A percentile compares a stretch with the other conserved stretches of the same genome.
Conservation (phyloP, 1,140 invertebrate species). For the Phthorimaea operculella region DNA sequence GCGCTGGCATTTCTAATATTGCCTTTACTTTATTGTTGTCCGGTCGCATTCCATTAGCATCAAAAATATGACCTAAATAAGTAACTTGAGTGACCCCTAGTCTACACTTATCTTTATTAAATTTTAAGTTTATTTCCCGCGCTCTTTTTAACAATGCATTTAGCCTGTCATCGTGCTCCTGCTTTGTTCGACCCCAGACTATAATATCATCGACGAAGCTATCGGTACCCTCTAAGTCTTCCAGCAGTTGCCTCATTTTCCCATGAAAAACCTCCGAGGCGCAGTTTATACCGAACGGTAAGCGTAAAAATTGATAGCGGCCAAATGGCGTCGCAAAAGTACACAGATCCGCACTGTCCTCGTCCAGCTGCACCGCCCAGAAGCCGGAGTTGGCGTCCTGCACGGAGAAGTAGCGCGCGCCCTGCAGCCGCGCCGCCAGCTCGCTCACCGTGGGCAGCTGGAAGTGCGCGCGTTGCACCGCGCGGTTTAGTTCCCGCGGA, state of each 20-base stretch:
- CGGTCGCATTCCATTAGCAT: neutral
- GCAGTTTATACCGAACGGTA: constrained; percentile 28
- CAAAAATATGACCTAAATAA: constrained; percentile 13
- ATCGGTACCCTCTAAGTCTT: constrained; percentile 23
- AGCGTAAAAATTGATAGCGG: constrained; percentile 31
- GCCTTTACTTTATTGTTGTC: constrained; percentile 8
- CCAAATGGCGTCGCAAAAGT: constrained; percentile 36
- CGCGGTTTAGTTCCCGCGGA: constrained; percentile 35
- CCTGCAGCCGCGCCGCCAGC: constrained; percentile 17
- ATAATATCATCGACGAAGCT: constrained; percentile 40
- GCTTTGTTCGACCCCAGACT: constrained; percentile 23
- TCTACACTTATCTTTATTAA: constrained; percentile 10
- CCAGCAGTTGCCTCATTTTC: constrained; percentile 27
- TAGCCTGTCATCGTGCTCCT: constrained; percentile 27
- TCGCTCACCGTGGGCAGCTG: constrained; percentile 27
- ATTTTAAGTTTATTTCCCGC: constrained; percentile 8
- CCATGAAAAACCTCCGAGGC: constrained; percentile 43
- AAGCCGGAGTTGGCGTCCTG: constrained; percentile 20
- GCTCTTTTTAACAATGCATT: constrained; percentile 1
- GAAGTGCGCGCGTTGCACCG: constrained; percentile 26
- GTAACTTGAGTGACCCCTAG: constrained; percentile 5
- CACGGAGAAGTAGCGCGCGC: constrained; percentile 11
- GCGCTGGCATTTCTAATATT: constrained; percentile 9
- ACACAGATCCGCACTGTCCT: constrained; percentile 29
- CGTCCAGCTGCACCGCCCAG: constrained; percentile 13